phyloP scores from a whole-genome alignment of 2,113 vertebrate species.

The Holacanthus passer region DNA sequence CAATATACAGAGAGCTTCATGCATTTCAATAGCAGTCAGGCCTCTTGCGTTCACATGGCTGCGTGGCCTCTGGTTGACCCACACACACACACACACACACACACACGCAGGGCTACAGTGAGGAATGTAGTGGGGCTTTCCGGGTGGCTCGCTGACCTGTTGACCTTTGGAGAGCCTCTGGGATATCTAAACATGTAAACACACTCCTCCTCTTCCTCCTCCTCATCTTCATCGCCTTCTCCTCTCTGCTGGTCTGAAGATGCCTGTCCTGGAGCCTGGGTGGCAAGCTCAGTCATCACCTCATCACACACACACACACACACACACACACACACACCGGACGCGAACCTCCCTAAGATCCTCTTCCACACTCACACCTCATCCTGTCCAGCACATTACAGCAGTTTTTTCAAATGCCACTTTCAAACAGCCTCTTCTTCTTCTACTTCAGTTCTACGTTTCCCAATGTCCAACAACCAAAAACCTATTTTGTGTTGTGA shows the following conservation, averaged over 20 bases:
- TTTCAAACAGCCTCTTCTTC: neutral
- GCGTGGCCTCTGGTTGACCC: constrained; percentile 65
- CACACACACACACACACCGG: neutral
- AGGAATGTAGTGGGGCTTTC: constrained; percentile 72
- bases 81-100: constrained; percentile 13
- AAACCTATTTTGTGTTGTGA: neutral
- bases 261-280: constrained; percentile 48
- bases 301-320: constrained; percentile 41
- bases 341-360: constrained; percentile 5
- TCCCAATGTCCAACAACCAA: neutral
- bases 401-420: neutral
- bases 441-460: neutral
- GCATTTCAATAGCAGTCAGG: constrained; percentile 37
- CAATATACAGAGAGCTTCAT: constrained; percentile 25
- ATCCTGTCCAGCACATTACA: neutral
- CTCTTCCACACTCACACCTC: constrained; percentile 3
- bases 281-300: constrained; percentile 66
- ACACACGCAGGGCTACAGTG: constrained; percentile 40
- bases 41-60: constrained; percentile 24
- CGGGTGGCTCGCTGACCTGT: constrained; percentile 84
- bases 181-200: constrained; percentile 89
- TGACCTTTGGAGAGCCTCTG: constrained; percentile 87
- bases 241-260: constrained; percentile 16
- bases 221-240: constrained; percentile 42
- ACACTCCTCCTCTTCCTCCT: constrained; percentile 58